Base-by-base conservation (phyloP, 2,888 invertebrate species). In the Calameuta pallipes region DNA sequence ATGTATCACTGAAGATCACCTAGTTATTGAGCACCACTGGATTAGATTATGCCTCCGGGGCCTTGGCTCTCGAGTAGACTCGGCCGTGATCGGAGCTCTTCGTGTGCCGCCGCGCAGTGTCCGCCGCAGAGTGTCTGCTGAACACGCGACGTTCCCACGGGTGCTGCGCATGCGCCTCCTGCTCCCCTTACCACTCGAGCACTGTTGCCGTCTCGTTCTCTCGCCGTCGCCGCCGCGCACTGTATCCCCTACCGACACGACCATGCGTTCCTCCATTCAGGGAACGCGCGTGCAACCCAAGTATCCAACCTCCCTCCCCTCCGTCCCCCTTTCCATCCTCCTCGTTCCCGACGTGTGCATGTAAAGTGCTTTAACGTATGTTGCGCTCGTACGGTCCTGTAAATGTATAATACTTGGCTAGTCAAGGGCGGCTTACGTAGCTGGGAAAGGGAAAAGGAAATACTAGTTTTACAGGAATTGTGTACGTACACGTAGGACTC, bases 111-210 rank as follows among this genome's bases (percentile, higher is more conserved):
- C 83, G 83, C 80, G 77, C 77, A 76, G 41, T 79, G 78, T 83
- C 79, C 81, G 82, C 81, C 81, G 80, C 83, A 84, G 85, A 85
- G 82, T 84, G 83, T 84, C 82, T 79, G 88, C 82, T 79, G 88
- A 87, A 86, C 87, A 84, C 84, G 86, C 87, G 86, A 88, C 89
- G 90, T 90, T 90, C 90, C 90, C 90, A 90, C 90, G 90, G 86
- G 88, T 83, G 84, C 78, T 81, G 89, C 89, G 88, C 90, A 88
- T 88, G 89, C 89, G 89, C 88, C 82, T 75, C 81, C 82, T 76
- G 68, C 79, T 68, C 76, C 35, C 77, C 75, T 70, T 74, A 76
- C 76, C 69, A 77, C 79, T 70, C 70, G 30, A 33, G 37, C 78
- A 34, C 76, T 76, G 75, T 75, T 79, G 79, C 71, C 83, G 79